Conservation (phyloP, 1,140 invertebrate species). For the Physella acuta region DNA sequence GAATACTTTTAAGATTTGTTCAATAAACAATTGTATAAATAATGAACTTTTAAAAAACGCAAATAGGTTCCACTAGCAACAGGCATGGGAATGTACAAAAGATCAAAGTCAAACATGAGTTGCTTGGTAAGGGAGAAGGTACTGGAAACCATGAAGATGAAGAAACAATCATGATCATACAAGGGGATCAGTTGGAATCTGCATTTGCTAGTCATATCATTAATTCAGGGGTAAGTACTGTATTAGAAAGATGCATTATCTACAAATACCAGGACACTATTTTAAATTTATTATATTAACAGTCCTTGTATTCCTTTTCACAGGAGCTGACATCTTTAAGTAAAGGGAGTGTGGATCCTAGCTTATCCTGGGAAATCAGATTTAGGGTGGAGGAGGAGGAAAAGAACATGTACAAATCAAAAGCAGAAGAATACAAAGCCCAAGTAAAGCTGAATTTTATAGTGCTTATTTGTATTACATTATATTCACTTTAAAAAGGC, state of each 20-base stretch:
- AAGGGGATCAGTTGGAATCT: slow-evolving; percentile 47
- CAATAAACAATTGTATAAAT: no score
- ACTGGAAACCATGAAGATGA: slow-evolving; percentile 40
- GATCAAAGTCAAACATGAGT: slow-evolving; percentile 21
- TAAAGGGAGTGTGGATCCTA: slow-evolving; percentile 10
- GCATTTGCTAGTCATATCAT: slow-evolving; percentile 41
- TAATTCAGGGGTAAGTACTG: slow-evolving; percentile 31
- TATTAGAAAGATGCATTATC: not conserved
- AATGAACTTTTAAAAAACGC: no score
- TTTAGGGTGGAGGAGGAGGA: slow-evolving; percentile 29
- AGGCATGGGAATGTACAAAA: slow-evolving; percentile 26
- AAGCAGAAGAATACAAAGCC: slow-evolving; percentile 23
- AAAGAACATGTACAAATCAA: slow-evolving; percentile 25
- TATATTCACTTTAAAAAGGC: no score
- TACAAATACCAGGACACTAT: not conserved
- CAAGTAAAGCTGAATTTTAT: slow-evolving; percentile 17
- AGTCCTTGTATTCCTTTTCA: not conserved
- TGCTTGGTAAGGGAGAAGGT: slow-evolving; percentile 42
- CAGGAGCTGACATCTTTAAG: slow-evolving; percentile 12
- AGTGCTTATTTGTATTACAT: no score
- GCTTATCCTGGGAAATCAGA: slow-evolving; percentile 22
- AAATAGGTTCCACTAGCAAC: slow-evolving; percentile 34
- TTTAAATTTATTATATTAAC: not conserved
- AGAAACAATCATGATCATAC: slow-evolving; percentile 58
- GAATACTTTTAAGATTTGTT: no score